Percentiles rank a stretch among this genome's conserved stretches.
Evolutionary conservation across 2,113 vertebrate species (phyloP).

Genomic region (Ochotona curzoniae): DNA sequence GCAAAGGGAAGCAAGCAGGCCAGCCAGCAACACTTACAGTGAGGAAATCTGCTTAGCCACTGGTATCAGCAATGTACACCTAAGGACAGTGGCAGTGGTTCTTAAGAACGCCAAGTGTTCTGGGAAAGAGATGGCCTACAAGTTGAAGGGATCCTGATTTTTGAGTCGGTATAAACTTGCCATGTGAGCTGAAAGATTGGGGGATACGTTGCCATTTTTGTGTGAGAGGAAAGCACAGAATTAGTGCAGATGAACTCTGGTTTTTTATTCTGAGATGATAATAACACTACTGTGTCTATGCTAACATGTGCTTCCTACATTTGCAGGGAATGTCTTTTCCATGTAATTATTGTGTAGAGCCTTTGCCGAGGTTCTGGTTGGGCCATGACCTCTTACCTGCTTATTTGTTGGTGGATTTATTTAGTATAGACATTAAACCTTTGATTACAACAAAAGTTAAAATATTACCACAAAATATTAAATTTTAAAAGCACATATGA

Average conservation of each 20-base stretch:
- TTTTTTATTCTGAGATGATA: background rate
- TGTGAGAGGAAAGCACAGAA: background rate
- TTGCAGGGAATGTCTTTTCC: too few species aligned
- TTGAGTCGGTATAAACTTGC: background rate
- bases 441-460: too few species aligned
- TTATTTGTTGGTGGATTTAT: too few species aligned
- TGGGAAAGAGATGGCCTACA: background rate
- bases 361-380: too few species aligned
- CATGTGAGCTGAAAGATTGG: background rate
- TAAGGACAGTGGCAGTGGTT: accelerated
- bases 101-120: background rate
- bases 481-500: background rate
- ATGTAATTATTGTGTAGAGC: too few species aligned
- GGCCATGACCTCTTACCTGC: too few species aligned
- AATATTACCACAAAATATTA: too few species aligned
- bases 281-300: background rate
- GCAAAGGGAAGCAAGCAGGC: too few species aligned
- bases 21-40: background rate
- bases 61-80: background rate
- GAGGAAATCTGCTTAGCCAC: background rate
- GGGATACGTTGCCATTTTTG: background rate
- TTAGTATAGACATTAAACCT: too few species aligned
- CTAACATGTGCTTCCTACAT: too few species aligned
- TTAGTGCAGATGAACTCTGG: background rate
- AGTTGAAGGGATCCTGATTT: background rate